phyloP scores from a whole-genome alignment of 2,113 vertebrate species.

The Typhlomys cinereus region DNA sequence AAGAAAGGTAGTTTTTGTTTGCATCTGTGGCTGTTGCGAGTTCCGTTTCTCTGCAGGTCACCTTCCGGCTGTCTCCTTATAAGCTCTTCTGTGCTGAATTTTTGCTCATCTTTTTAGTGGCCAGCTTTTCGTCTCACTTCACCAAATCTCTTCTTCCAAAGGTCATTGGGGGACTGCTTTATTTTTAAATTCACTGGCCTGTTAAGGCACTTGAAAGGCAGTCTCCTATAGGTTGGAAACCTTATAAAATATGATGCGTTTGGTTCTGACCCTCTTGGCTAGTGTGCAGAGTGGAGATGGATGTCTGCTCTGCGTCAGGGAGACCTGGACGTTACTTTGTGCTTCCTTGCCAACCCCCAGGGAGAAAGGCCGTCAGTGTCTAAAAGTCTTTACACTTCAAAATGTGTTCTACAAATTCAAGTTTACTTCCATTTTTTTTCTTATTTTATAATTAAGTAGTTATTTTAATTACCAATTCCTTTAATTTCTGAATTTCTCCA shows the following conservation, averaged over 20 bases:
- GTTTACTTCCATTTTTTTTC: neutral
- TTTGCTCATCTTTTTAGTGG: neutral
- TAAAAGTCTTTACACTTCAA: conserved; percentile 29
- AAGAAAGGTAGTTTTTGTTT: neutral
- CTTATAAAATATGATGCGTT: neutral
- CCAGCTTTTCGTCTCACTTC: neutral
- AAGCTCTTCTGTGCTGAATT: neutral
- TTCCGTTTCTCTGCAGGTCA: fast-evolving
- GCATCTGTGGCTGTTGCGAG: neutral
- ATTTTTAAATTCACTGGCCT: neutral
- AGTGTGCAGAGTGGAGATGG: neutral
- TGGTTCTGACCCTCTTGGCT: neutral
- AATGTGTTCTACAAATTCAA: conserved; percentile 24
- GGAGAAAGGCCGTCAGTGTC: neutral
- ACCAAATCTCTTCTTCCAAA: neutral
- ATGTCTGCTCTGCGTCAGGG: neutral
- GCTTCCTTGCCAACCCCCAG: neutral
- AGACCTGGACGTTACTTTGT: neutral
- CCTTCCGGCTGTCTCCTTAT: neutral
- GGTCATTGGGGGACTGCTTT: neutral
- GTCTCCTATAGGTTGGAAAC: conserved; percentile 25
- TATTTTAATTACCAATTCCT: conserved; percentile 18
- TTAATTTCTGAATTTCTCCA: neutral
- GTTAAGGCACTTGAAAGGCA: conserved; percentile 3
- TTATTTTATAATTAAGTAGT: neutral